Evolutionary conservation across 2,113 vertebrate genomes (phyloP).

Genomic region (Labeo rohita): DNA sequence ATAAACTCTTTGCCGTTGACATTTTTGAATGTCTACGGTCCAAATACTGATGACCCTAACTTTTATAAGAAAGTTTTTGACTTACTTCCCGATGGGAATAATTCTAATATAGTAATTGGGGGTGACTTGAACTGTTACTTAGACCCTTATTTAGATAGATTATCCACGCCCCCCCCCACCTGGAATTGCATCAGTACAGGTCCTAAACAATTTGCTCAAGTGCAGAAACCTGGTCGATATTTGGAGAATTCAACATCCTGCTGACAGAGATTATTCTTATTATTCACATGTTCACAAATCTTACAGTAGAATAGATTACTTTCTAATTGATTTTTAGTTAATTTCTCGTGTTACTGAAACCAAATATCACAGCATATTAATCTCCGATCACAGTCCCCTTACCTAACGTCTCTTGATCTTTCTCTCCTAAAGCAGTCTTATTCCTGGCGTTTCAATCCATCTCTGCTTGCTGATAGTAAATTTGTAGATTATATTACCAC

Average conservation of each 20-base stretch:
- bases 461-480: background rate
- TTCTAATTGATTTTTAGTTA: background rate
- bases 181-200: background rate
- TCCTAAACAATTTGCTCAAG: constrained; percentile 34
- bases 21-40: constrained; percentile 17
- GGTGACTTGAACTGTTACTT: constrained; percentile 45
- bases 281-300: background rate
- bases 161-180: background rate
- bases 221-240: constrained; percentile 28
- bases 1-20: background rate
- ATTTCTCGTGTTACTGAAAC: constrained; percentile 31
- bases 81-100: background rate
- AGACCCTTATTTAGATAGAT: constrained; percentile 9
- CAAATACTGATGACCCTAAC: constrained; percentile 15
- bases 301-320: background rate
- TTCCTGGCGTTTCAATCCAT: background rate
- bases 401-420: background rate
- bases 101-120: background rate
- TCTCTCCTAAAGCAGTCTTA: background rate
- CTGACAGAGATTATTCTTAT: background rate
- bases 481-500: background rate
- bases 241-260: background rate
- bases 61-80: constrained; percentile 35
- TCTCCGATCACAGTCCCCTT: background rate
- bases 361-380: background rate